phyloP scores from a whole-genome alignment of 2,888 invertebrate species.

The Girardia tigrina region DNA sequence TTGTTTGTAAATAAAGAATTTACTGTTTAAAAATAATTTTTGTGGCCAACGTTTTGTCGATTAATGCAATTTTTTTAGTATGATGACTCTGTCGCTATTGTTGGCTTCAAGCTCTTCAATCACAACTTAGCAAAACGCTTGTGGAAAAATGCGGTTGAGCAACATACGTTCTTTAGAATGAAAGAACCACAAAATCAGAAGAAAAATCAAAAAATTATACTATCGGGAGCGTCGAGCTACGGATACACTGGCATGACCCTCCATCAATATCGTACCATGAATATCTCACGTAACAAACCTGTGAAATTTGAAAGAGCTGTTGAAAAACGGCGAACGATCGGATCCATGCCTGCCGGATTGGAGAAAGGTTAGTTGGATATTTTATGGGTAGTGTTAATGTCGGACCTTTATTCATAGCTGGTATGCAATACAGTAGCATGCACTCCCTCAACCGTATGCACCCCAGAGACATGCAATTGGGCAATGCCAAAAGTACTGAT shows the following conservation, averaged over 20 bases:
- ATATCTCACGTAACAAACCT: slow-evolving; percentile 28
- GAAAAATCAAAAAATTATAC: background rate
- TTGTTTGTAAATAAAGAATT: too few relatives aligned
- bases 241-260: slow-evolving; percentile 36
- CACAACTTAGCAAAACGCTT: slow-evolving; percentile 87
- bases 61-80: slow-evolving; percentile 30
- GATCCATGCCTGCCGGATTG: slow-evolving; percentile 35
- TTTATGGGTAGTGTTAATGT: background rate
- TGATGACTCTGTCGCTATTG: slow-evolving; percentile 71
- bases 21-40: too few relatives aligned
- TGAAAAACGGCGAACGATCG: slow-evolving; percentile 33
- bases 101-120: slow-evolving; percentile 84
- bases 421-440: slow-evolving; percentile 33
- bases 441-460: slow-evolving; percentile 34
- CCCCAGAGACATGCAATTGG: slow-evolving; percentile 32
- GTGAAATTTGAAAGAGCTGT: slow-evolving; percentile 34
- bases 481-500: slow-evolving; percentile 29
- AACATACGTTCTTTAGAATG: slow-evolving; percentile 90
- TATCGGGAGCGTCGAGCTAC: slow-evolving; percentile 30
- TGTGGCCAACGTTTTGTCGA: too few relatives aligned
- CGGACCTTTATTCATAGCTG: background rate
- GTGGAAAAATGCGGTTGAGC: slow-evolving; percentile 97
- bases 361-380: slow-evolving; percentile 16
- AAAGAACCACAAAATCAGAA: slow-evolving; percentile 31
- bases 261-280: slow-evolving; percentile 37